Evolutionary conservation across 2,888 invertebrate genomes (phyloP).

Genomic region (Augochlorella aurata): DNA sequence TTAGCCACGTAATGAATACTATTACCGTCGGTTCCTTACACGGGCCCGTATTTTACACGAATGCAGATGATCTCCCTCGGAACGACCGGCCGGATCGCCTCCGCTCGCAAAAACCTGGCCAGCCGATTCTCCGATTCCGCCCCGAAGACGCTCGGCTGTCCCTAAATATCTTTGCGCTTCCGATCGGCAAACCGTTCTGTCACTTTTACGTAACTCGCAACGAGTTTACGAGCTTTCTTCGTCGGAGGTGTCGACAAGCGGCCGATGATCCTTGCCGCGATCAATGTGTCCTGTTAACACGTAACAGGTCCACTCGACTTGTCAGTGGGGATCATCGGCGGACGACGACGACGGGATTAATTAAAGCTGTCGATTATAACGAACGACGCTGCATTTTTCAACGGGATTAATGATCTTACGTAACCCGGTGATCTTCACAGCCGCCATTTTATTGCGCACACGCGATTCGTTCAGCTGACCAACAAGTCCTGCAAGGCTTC

Average conservation of each 20-base stretch:
- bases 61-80: conserved; percentile 40
- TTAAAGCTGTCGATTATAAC: background rate
- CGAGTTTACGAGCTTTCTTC: background rate
- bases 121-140: background rate
- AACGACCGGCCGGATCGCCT: conserved; percentile 7
- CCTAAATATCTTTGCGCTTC: conserved; percentile 13
- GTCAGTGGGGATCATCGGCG: background rate
- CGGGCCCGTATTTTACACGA: conserved; percentile 56
- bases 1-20: conserved; percentile 61
- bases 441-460: background rate
- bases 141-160: background rate
- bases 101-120: conserved; percentile 1
- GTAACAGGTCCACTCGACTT: background rate
- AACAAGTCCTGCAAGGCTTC: background rate
- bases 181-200: conserved; percentile 13
- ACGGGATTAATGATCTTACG: conserved; percentile 22
- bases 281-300: background rate
- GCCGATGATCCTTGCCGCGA: background rate
- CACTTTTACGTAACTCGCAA: background rate
- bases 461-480: background rate
- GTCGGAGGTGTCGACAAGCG: background rate
- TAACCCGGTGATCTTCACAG: conserved; percentile 53
- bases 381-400: background rate
- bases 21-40: conserved; percentile 52
- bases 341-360: background rate